Percentiles rank a stretch among this genome's conserved stretches.
Conservation (phyloP, 2,888 invertebrate species). For the Agapostemon virescens region DNA sequence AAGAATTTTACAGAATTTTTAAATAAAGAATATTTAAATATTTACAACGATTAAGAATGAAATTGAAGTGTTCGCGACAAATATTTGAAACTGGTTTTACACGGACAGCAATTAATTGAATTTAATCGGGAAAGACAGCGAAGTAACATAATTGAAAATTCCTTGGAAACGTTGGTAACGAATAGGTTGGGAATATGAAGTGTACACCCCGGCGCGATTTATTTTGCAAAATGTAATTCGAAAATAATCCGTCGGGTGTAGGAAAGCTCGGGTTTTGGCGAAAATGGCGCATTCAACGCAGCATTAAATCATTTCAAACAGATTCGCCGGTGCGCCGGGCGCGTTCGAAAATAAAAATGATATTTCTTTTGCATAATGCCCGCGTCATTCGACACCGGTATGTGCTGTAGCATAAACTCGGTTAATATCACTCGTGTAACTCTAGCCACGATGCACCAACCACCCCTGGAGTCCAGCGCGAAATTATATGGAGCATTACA, state of each 20-base stretch:
- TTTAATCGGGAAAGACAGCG: not conserved
- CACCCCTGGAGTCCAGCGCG: too few relatives aligned
- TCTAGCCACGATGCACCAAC: not conserved
- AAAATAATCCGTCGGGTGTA: not conserved
- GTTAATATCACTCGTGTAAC: not conserved
- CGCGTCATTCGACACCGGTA: not conserved
- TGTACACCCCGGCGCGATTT: not conserved
- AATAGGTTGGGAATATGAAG: not conserved
- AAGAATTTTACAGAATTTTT: too few relatives aligned
- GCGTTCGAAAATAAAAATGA: not conserved
- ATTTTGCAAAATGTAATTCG: not conserved
- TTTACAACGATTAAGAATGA: not conserved
- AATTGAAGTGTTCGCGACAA: not conserved
- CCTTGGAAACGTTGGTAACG: not conserved
- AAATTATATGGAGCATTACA: constrained; percentile 12
- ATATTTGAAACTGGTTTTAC: not conserved
- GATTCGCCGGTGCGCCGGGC: not conserved
- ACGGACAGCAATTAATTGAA: not conserved
- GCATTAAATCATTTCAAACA: not conserved
- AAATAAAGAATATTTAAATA: not conserved
- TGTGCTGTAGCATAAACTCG: not conserved
- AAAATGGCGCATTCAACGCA: not conserved
- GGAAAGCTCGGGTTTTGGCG: not conserved
- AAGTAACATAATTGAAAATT: not conserved
- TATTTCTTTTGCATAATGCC: constrained; percentile 1